Base-by-base conservation (phyloP, 1,140 invertebrate species). In the Drosophila melanica region DNA sequence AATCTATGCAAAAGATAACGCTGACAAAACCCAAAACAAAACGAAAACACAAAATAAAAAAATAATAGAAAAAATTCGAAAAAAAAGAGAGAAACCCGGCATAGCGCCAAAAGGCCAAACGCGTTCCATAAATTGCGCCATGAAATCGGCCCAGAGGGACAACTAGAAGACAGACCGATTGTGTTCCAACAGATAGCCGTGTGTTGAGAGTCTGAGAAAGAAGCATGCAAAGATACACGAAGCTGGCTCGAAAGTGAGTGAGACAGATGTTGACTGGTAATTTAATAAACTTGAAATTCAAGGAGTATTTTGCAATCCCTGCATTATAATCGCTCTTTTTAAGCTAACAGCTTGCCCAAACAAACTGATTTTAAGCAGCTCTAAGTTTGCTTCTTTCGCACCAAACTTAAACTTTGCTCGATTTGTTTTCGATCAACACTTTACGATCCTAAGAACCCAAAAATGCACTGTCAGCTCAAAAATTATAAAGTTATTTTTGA, bases 71-170 rank as follows among this genome's bases (percentile, higher is more conserved):
- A 51, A 75, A 79, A 60, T n/a, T 37, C 30, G 30, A 57, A 57
- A 54, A n/a, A 20, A 68, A 4, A 10, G 42, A 79, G 9, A n/a
- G 14, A 79, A 77, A 70, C 68, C 54, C 74, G 69, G 69, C 69
- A 67, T 18, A 42, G 51, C 63, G 74, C 69, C 77, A 86, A 85
- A 77, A 86, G 81, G 81, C 77, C 81, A 86, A 82, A 55, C 74
- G 74, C 81, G 78, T 67, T 69, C 78, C 69, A 85, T 85, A 85
- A 85, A 85, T 85, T 85, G 68, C 62, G 69, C 60, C 65, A 63
- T 81, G 69, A 81, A 85, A 77, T 58, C 69, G 78, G 16, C 39
- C 53, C 65, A 51, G 27, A 20, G 68, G 73, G 57, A 41, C 48
- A 37, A 45, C 54, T 50, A 39, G 42, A 64, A 57, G 69, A 60